These are phyloP conservation scores for Zoanthus sansibaricus DNA, from an alignment of 92 coral and sea anemone species.

Conservation along the genomic window DNA sequence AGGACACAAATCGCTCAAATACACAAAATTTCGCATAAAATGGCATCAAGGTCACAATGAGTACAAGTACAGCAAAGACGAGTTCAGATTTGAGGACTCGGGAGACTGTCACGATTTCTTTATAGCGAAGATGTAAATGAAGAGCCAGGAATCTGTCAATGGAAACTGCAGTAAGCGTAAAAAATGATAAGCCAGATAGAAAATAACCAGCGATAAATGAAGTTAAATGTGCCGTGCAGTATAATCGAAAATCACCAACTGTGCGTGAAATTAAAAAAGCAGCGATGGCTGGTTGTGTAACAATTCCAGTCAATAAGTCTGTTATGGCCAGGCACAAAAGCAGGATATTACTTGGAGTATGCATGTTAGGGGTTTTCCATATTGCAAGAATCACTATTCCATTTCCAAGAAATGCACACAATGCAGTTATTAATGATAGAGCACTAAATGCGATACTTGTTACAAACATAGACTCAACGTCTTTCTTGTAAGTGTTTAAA, in stretches of 20 bases:
- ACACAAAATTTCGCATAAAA: slow-evolving; percentile 12
- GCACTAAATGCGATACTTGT: slow-evolving; percentile 39
- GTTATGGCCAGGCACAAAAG: slow-evolving; percentile 35
- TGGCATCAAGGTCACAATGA: slow-evolving; percentile 34
- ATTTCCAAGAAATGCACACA: slow-evolving; percentile 17
- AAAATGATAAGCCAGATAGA: slow-evolving; percentile 15
- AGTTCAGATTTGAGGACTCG: not conserved
- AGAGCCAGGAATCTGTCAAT: slow-evolving; percentile 24
- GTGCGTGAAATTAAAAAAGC: slow-evolving; percentile 23
- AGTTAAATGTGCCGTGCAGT: slow-evolving; percentile 18
- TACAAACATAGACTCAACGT: slow-evolving; percentile 38
- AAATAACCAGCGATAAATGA: slow-evolving; percentile 32
- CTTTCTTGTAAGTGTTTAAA: slow-evolving; percentile 30
- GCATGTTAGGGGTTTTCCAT: slow-evolving; percentile 33
- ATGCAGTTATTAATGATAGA: slow-evolving; percentile 26
- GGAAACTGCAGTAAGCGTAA: slow-evolving; percentile 26
- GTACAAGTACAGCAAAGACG: slow-evolving; percentile 7
- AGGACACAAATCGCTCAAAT: slow-evolving; percentile 20
- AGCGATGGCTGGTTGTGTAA: slow-evolving; percentile 34
- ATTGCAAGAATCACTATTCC: slow-evolving; percentile 37
- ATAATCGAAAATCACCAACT: slow-evolving; percentile 6
- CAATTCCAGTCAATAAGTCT: slow-evolving; percentile 30
- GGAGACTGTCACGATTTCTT: slow-evolving; percentile 11
- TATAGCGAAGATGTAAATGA: slow-evolving; percentile 25
- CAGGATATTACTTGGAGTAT: slow-evolving; percentile 15